Conservation (phyloP, 2,797 vertebrate genomes). For the Fundulus diaphanus region DNA sequence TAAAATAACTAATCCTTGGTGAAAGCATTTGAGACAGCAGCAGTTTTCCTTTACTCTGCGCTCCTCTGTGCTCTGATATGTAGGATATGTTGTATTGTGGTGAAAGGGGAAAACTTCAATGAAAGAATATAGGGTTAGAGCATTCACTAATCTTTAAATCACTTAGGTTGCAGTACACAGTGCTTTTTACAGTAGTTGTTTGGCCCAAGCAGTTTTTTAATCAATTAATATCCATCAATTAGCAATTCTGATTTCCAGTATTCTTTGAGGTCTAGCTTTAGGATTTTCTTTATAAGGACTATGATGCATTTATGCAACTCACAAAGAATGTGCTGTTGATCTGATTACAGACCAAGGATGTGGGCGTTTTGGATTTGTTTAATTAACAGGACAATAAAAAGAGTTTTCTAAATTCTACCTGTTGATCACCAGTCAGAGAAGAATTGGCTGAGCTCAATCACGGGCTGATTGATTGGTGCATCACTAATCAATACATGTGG, state of each 20-base stretch:
- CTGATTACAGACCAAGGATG: too few relatives aligned
- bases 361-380: too few relatives aligned
- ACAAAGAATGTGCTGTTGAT: too few relatives aligned
- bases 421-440: neutral
- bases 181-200: too few relatives aligned
- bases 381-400: too few relatives aligned
- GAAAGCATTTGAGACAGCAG: neutral
- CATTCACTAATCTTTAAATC: neutral
- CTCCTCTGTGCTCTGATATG: neutral
- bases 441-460: too few relatives aligned
- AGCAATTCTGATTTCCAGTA: neutral
- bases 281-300: neutral
- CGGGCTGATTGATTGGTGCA: too few relatives aligned
- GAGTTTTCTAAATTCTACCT: neutral
- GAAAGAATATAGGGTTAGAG: neutral
- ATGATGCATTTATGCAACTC: too few relatives aligned
- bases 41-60: neutral
- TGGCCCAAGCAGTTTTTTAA: too few relatives aligned
- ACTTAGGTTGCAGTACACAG: neutral
- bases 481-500: too few relatives aligned
- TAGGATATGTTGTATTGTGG: too few relatives aligned
- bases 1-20: neutral
- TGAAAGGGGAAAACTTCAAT: neutral
- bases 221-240: too few relatives aligned
- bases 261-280: neutral